These are phyloP conservation scores for Escarpia spicata DNA, from an alignment of 2,888 invertebrate species.

Conservation along the genomic window DNA sequence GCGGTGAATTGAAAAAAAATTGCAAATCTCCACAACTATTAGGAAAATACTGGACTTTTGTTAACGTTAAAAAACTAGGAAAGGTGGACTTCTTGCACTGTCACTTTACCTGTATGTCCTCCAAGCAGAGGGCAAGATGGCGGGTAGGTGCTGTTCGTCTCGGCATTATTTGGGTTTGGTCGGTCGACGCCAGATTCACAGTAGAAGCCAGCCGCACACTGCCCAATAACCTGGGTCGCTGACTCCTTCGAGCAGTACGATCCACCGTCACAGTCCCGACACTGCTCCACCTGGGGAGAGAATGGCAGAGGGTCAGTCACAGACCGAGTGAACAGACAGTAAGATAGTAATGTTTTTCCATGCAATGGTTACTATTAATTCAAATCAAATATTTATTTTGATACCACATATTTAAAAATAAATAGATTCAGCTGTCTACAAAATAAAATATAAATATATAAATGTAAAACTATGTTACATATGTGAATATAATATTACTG, in stretches of 20 bases:
- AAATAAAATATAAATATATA: background rate
- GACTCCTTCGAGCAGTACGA: slow-evolving; percentile 53
- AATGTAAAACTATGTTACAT: no score
- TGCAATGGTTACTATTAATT: no score
- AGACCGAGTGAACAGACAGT: background rate
- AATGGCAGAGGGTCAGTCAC: background rate
- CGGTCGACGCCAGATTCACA: slow-evolving; percentile 61
- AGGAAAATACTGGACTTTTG: background rate
- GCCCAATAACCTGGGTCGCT: slow-evolving; percentile 52
- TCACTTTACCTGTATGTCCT: slow-evolving; percentile 56
- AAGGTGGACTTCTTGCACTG: background rate
- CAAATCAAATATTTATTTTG: no score
- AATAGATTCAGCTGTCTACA: no score
- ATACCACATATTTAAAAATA: no score
- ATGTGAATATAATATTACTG: background rate
- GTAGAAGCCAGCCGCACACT: slow-evolving; percentile 57
- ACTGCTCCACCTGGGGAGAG: slow-evolving; percentile 54
- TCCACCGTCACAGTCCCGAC: slow-evolving; percentile 58
- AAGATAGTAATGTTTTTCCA: background rate
- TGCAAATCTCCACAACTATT: no score
- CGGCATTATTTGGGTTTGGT: slow-evolving; percentile 57
- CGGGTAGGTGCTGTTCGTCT: slow-evolving; percentile 53
- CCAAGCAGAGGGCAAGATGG: slow-evolving; percentile 56
- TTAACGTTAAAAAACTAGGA: background rate
- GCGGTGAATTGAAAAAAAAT: no score